Evolutionary conservation across 2,113 vertebrate species (phyloP), one percentile per base, ranked within the genome.

Genomic region (Pristiophorus japonicus): DNA sequence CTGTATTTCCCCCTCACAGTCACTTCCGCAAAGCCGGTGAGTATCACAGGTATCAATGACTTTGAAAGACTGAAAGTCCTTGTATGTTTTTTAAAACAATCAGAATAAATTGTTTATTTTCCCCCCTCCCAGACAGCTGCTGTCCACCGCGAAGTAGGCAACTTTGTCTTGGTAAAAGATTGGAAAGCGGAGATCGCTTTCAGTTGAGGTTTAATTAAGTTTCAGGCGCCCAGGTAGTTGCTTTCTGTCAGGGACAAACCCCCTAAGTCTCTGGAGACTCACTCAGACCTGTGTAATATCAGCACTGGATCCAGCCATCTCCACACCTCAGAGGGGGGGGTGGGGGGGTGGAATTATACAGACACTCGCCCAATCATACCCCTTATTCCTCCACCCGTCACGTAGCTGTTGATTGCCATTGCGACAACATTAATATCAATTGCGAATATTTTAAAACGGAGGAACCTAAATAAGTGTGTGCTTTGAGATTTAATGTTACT

Each of bases 241-340:
- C 96, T 95, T 75, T 96, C 96, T 67, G 96, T 95, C 3, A 96
- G 96, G 96, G 91, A 97, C 96, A 95, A 96, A 62, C 34, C 96
- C 95, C 96, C 96, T 96, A 95, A 97, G 96, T 98, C 97, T 97
- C 97, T 96, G 90, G 97, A 97, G 97, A 97, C 97, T 96, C 96
- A 96, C 96, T 94, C 95, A 95, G 96, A 96, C 96, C 96, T 66
- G 97, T 97, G 96, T 97, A 96, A 97, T 97, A 97, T 97, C 96
- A 97, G 97, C 97, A 97, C 96, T 67, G 22, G 96, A 96, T 96
- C 96, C 96, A 96, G 97, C 97, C 97, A 95, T 66, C 30, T 47
- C 30, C 84, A 67, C 95, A 70, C 84, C 22, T 30, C 59, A 18
- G 3, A 97, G 97, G 95, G 95, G 95, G 98, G 97, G 96, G 97